phyloP scores from a whole-genome alignment of 2,113 vertebrate species.

The Hemiscyllium ocellatum region DNA sequence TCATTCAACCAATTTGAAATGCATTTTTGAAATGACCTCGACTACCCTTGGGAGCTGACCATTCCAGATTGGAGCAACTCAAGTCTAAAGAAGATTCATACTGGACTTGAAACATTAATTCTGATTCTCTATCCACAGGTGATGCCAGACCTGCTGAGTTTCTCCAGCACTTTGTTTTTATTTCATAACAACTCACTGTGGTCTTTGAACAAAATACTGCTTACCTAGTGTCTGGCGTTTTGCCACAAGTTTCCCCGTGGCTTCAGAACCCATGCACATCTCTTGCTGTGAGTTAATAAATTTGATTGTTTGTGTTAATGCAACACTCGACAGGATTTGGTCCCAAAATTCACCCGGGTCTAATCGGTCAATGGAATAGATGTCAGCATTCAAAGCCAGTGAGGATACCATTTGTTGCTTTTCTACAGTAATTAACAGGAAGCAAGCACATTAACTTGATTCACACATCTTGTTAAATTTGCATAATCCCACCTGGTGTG shows the following conservation, averaged over 20 bases:
- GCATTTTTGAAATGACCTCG: too few relatives aligned
- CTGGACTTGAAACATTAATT: too few relatives aligned
- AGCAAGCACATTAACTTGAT: not conserved
- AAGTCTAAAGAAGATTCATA: too few relatives aligned
- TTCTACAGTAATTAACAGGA: not conserved
- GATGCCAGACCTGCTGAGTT: too few relatives aligned
- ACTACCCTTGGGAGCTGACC: not conserved
- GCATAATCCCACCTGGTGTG: not conserved
- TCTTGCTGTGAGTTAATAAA: not conserved
- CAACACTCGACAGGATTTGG: not conserved
- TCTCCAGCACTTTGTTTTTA: too few relatives aligned
- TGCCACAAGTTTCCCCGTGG: not conserved
- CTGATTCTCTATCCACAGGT: too few relatives aligned
- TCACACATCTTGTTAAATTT: not conserved
- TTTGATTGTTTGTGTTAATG: not conserved
- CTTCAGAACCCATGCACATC: not conserved
- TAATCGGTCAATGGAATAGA: not conserved
- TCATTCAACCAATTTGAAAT: not conserved
- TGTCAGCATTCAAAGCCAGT: not conserved
- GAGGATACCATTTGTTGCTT: not conserved
- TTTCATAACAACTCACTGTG: too few relatives aligned
- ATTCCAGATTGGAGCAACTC: not conserved
- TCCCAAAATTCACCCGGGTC: not conserved
- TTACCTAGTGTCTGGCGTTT: not conserved
- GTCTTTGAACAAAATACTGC: too few relatives aligned